Evolutionary conservation across 1,140 invertebrate genomes (phyloP).

Genomic region (Apis dorsata): DNA sequence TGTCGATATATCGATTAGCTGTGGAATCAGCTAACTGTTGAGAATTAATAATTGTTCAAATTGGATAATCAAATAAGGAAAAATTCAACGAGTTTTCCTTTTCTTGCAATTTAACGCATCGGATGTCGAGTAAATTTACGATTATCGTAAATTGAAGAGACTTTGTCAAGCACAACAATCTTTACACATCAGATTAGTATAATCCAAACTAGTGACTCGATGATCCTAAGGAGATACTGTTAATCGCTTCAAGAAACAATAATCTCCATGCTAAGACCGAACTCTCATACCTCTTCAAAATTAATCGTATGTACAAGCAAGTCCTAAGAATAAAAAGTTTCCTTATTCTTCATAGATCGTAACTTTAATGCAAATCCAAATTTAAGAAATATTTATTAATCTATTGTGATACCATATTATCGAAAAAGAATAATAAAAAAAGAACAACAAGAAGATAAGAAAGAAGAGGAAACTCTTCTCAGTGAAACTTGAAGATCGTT

Average conservation of each 20-base stretch:
- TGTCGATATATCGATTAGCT: too few species aligned
- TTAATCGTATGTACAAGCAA: too few species aligned
- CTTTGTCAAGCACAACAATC: neutral
- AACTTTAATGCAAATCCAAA: slow-evolving; percentile 66
- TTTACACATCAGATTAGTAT: slow-evolving; percentile 4
- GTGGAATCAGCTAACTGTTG: too few species aligned
- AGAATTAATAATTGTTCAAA: too few species aligned
- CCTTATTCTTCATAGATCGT: neutral
- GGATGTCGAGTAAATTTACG: neutral
- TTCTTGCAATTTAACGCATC: neutral
- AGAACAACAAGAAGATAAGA: neutral
- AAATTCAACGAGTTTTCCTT: neutral
- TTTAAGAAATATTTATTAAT: too few species aligned
- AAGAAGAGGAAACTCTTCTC: too few species aligned
- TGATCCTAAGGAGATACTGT: neutral
- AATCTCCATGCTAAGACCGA: neutral
- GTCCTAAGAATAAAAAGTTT: too few species aligned
- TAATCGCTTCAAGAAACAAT: slow-evolving; percentile 12
- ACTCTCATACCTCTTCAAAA: neutral
- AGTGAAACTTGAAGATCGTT: neutral
- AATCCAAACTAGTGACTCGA: neutral
- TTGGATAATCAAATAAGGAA: neutral
- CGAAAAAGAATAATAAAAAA: neutral
- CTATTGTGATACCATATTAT: too few species aligned
- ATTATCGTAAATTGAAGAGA: neutral